Evolutionary conservation across 2,797 vertebrate genomes (phyloP), one percentile per base, ranked within the genome.

Genomic region (Mus spretus): DNA sequence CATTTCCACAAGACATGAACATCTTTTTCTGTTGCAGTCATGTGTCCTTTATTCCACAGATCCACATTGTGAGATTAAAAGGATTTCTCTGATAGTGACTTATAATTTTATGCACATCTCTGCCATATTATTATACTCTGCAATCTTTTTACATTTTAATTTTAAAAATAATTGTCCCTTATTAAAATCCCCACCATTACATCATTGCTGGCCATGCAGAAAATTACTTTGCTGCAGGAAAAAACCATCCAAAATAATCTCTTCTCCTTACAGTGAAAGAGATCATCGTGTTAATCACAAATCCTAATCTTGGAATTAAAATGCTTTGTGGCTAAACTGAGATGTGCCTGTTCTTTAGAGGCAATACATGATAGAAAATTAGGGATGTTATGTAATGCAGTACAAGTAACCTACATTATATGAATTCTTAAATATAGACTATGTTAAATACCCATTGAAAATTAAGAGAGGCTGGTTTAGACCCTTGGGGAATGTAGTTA

Each of bases 221-320:
- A 99, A 99, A 99, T 99, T 98, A 98, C 97, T 98, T 98, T 98
- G 96, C 97, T 98, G 91, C 95, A 97, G 96, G 97, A 98, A 98
- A 98, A 97, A 98, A 98, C 70, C 95, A 98, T 98, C 75, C 89
- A 98, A 97, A 96, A 94, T 86, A 97, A 98, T 98, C 85, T 98
- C 90, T 97, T 96, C 75, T 98, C 65, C 63, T 92, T 91, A 94
- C 7, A 97, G 83, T 93, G 92, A 89, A 95, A 77, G 87, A 96
- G 93, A 98, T 98, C 98, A 98, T 98, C 98, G 82, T 89, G 98
- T 98, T 98, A 98, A 98, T 98, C 98, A 92, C 57, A 96, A 88
- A 79, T 94, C 44, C 98, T 97, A 98, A 98, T 98, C 96, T 98
- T 97, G 50, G 50, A 97, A 96, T 11, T 63, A 80, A 80, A 98